Conservation (phyloP, 2,888 invertebrate species). For the Euplexia lucipara region DNA sequence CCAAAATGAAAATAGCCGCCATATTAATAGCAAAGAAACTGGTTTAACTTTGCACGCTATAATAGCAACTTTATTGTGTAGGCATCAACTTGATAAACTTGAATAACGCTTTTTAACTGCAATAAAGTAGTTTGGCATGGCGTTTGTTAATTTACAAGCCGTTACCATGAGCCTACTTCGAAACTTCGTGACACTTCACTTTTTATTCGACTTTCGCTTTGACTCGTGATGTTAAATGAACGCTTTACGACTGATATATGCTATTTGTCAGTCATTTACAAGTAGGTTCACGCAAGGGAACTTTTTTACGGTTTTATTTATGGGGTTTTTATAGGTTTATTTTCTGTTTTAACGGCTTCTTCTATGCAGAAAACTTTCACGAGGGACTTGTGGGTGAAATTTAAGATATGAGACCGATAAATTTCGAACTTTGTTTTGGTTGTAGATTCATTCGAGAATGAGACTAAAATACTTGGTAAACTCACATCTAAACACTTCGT, state of each 20-base stretch:
- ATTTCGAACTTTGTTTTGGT: conserved; percentile 13
- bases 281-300: conserved; percentile 53
- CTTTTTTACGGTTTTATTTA: conserved; percentile 46
- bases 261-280: conserved; percentile 57
- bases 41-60: conserved; percentile 70
- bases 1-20: conserved; percentile 27
- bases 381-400: conserved; percentile 23
- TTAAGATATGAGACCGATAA: conserved; percentile 22
- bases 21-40: conserved; percentile 50
- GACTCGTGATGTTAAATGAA: conserved; percentile 53
- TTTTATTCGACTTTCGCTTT: conserved; percentile 66
- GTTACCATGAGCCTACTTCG: conserved; percentile 33
- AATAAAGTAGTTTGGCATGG: conserved; percentile 61
- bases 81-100: conserved; percentile 77
- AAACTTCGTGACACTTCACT: conserved; percentile 70
- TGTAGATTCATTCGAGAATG: conserved; percentile 7
- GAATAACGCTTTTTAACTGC: conserved; percentile 77
- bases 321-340: conserved; percentile 42
- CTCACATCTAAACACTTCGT: conserved; percentile 94
- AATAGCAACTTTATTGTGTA: conserved; percentile 76
- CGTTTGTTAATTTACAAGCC: conserved; percentile 80
- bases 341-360: conserved; percentile 46
- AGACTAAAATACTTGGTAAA: conserved; percentile 18
- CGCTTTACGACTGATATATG: conserved; percentile 60
- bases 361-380: conserved; percentile 22